phyloP scores from a whole-genome alignment of 2,797 vertebrate genomes.

The Uromys caudimaculatus region DNA sequence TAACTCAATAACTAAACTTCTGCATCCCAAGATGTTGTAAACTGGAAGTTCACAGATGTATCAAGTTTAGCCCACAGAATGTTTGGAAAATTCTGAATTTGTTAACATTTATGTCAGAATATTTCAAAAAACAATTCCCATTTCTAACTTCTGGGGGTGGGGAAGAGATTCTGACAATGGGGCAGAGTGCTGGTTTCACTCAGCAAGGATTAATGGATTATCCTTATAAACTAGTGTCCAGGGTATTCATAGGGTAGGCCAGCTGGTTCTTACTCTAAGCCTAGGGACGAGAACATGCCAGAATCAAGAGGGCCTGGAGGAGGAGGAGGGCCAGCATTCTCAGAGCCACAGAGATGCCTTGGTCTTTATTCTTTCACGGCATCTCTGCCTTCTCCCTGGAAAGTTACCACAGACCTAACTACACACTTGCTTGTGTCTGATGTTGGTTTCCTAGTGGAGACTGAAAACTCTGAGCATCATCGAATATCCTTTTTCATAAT shows the following conservation, averaged over 20 bases:
- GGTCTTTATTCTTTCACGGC: neutral
- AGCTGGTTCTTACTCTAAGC: neutral
- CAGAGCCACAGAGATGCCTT: too few species aligned
- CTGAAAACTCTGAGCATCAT: neutral
- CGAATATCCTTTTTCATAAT: neutral
- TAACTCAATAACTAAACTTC: neutral
- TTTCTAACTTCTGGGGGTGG: conserved; percentile 2
- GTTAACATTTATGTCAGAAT: conserved; percentile 39
- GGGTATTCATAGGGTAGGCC: neutral
- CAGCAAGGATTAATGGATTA: neutral
- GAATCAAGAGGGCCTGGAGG: neutral
- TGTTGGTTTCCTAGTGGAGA: neutral
- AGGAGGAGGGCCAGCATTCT: too few species aligned
- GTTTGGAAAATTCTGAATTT: conserved; percentile 23
- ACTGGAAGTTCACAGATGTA: neutral
- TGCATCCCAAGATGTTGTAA: neutral
- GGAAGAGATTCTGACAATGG: neutral
- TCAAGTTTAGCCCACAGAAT: conserved; percentile 17
- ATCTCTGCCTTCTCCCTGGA: neutral
- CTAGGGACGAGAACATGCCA: neutral
- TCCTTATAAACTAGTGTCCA: neutral
- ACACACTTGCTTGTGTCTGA: neutral
- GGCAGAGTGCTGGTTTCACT: neutral
- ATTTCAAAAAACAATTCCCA: conserved; percentile 50
- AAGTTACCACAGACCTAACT: neutral